Evolutionary conservation across 2,888 invertebrate species (phyloP).

Genomic region (Drosophila siamana): DNA sequence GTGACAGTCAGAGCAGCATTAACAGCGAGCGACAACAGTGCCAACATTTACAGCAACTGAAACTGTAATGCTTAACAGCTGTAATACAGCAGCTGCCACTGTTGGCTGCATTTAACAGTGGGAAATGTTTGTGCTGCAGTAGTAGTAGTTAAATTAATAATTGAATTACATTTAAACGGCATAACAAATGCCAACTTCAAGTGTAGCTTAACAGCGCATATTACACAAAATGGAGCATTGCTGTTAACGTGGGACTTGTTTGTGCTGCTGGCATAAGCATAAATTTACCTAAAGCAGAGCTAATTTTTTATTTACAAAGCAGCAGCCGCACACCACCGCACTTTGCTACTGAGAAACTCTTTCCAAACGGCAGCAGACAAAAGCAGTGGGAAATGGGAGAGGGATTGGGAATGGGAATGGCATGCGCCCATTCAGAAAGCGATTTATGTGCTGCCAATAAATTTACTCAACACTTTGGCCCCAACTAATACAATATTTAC

Average conservation of each 20-base stretch:
- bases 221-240: not conserved
- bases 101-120: not conserved
- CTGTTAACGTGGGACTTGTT: not conserved
- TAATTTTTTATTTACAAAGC: constrained; percentile 28
- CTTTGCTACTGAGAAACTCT: constrained; percentile 5
- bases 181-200: not conserved
- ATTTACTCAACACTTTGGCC: constrained; percentile 78
- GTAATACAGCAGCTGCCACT: not conserved
- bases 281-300: constrained; percentile 27
- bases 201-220: not conserved
- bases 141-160: not conserved
- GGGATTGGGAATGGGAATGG: constrained; percentile 24
- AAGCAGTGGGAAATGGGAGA: not conserved
- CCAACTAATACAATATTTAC: constrained; percentile 79
- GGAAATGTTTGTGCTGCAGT: no score
- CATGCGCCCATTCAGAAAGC: constrained; percentile 52
- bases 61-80: not conserved
- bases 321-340: constrained; percentile 15
- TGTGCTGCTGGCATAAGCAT: constrained; percentile 8
- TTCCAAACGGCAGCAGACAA: constrained; percentile 19
- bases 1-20: not conserved
- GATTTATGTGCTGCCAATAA: constrained; percentile 78
- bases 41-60: not conserved
- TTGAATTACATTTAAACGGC: not conserved
- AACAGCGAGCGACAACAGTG: not conserved